Conservation (phyloP, 2,888 invertebrate species). For the Ectemnius continuus region DNA sequence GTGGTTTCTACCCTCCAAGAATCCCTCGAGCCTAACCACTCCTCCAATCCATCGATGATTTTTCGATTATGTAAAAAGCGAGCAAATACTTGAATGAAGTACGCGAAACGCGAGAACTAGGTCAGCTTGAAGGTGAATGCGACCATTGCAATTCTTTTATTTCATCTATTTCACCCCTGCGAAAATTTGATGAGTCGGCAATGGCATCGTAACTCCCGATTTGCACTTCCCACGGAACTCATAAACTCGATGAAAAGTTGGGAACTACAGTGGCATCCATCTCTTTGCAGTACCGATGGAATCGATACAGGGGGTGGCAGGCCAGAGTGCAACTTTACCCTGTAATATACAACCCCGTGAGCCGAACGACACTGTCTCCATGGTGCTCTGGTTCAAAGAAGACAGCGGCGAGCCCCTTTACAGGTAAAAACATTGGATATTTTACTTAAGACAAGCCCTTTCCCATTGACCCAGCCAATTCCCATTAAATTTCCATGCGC, state of each 20-base stretch:
- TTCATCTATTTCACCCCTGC: too few species aligned
- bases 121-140: too few species aligned
- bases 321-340: slow-evolving; percentile 90
- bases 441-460: slow-evolving; percentile 39
- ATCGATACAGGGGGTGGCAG: slow-evolving; percentile 90
- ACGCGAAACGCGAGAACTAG: too few species aligned
- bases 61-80: too few species aligned
- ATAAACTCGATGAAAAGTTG: not conserved
- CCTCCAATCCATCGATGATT: too few species aligned
- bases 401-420: slow-evolving; percentile 87
- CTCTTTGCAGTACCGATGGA: slow-evolving; percentile 87
- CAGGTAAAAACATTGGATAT: slow-evolving; percentile 81
- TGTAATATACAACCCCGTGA: slow-evolving; percentile 92
- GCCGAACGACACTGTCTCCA: slow-evolving; percentile 90
- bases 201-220: slow-evolving; percentile 14
- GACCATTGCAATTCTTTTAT: too few species aligned
- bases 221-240: slow-evolving; percentile 4
- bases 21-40: too few species aligned
- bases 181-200: not conserved
- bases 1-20: too few species aligned
- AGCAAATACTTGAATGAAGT: too few species aligned
- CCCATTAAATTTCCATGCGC: not conserved
- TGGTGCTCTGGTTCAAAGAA: slow-evolving; percentile 95
- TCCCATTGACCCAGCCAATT: too few species aligned
- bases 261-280: slow-evolving; percentile 26